These are phyloP conservation scores for Athrips mouffetella DNA, from an alignment of 2,888 invertebrate genomes.

Conservation along the genomic window DNA sequence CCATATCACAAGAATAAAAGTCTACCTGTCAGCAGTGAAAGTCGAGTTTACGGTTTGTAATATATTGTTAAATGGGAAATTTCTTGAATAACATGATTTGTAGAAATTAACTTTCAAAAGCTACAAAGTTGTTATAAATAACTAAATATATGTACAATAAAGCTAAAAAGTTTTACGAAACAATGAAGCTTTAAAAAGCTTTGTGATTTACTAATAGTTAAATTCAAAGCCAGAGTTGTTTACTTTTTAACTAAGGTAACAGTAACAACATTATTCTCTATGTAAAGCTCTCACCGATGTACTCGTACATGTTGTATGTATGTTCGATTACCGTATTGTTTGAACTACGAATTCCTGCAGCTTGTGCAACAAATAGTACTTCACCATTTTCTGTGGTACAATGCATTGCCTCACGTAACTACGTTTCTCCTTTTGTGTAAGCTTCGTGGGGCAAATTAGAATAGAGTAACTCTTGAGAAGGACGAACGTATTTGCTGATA, in stretches of 20 bases:
- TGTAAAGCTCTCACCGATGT: conserved; percentile 26
- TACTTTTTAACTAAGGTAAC: conserved; percentile 34
- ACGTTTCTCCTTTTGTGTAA: neutral
- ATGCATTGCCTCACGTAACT: neutral
- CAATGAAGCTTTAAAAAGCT: too few species aligned
- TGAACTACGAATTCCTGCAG: conserved; percentile 49
- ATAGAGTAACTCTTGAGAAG: neutral
- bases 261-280: conserved; percentile 35
- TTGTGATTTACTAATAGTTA: neutral
- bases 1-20: too few species aligned
- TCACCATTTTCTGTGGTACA: conserved; percentile 15
- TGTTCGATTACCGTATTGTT: conserved; percentile 47
- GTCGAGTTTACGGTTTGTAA: too few species aligned
- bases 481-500: neutral
- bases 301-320: conserved; percentile 29
- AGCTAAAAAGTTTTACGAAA: too few species aligned
- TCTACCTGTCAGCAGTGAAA: too few species aligned
- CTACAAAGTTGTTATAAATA: neutral
- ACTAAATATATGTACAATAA: too few species aligned
- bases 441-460: neutral
- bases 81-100: neutral
- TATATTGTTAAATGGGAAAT: too few species aligned
- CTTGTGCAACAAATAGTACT: conserved; percentile 35
- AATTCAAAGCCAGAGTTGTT: conserved; percentile 25
- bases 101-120: neutral